Base-by-base conservation (phyloP, 1,140 invertebrate species). In the Drosophila seguyi region DNA sequence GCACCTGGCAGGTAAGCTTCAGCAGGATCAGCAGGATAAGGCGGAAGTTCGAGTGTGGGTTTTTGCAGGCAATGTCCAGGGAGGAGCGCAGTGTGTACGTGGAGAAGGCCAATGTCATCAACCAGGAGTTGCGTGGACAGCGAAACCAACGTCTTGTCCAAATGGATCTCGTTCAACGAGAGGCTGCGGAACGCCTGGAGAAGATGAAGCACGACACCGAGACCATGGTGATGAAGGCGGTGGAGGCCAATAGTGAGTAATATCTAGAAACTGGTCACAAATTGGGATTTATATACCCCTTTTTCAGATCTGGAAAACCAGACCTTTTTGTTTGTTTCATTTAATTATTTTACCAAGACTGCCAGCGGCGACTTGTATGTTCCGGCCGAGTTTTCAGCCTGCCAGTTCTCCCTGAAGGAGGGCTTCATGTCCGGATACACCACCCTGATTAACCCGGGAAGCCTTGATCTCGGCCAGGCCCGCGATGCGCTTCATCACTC, bases 351-450 rank as follows among this genome's bases (percentile, higher is more conserved):
- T 14, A 57, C 62, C 0, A 91, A 83, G 25, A 69, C 79, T 0
- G 10, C 50, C 0, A 52, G 42, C 4, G 52, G 47, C 3, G 57
- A 75, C 4, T 47, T 77, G 6, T 86, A 92, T 36, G 53, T 90
- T 3, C 91, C 91, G 1, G 91, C 91, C 0, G 91, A 92, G 13
- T 75, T 92, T 27, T 50, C 91, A 0, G 81, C 83, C 1, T 78
- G 62, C 20, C 41, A 77, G 20, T 92, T 65, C 50, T 82, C 91
- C 0, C 20, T 92, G 1, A 75, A 90, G 34, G 48, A 68, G 3
- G 91, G 91, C 45, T 63, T 77, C 10, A 44, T 7, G 2, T 72
- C 73, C 0, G 31, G 58, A 0, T 91, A 83, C 20, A 84, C 58
- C 55, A 75, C 73, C 2, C 39, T 83, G 1, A 79, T 92, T 0